A percentile compares a stretch with the other conserved stretches of the same genome.
Evolutionary conservation across 2,797 vertebrate species (phyloP).

Genomic region (Sparus aurata): DNA sequence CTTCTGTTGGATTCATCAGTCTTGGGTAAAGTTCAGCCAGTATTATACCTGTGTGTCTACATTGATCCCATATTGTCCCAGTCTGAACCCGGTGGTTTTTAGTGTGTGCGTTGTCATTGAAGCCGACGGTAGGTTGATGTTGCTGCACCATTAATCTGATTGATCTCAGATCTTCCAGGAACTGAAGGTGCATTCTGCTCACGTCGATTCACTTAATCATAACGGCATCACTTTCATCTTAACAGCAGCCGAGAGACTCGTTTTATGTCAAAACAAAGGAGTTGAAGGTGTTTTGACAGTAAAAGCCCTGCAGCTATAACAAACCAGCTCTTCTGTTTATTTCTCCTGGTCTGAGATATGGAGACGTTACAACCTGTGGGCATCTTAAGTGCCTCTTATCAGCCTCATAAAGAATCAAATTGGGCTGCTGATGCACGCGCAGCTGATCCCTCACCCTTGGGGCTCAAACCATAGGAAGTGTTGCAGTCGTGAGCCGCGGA

Average conservation of each 20-base stretch:
- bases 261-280: conserved; percentile 34
- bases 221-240: conserved; percentile 36
- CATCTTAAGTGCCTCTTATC: conserved; percentile 47
- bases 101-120: background rate
- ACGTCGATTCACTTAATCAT: conserved; percentile 40
- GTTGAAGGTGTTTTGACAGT: conserved; percentile 34
- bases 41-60: no score
- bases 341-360: conserved; percentile 13
- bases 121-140: conserved; percentile 21
- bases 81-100: no score
- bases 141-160: conserved; percentile 49
- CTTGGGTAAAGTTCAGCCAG: no score
- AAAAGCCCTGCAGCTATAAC: conserved; percentile 16
- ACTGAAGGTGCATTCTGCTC: conserved; percentile 24
- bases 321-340: conserved; percentile 20
- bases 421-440: conserved; percentile 52
- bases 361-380: conserved; percentile 30
- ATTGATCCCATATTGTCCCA: no score
- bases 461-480: conserved; percentile 60
- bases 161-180: conserved; percentile 41
- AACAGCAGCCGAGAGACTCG: conserved; percentile 23
- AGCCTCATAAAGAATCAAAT: conserved; percentile 55
- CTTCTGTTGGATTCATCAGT: no score
- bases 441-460: conserved; percentile 70
- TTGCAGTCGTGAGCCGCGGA: conserved; percentile 45